Evolutionary conservation across 2,113 vertebrate species (phyloP).

Genomic region (Calonectris borealis): DNA sequence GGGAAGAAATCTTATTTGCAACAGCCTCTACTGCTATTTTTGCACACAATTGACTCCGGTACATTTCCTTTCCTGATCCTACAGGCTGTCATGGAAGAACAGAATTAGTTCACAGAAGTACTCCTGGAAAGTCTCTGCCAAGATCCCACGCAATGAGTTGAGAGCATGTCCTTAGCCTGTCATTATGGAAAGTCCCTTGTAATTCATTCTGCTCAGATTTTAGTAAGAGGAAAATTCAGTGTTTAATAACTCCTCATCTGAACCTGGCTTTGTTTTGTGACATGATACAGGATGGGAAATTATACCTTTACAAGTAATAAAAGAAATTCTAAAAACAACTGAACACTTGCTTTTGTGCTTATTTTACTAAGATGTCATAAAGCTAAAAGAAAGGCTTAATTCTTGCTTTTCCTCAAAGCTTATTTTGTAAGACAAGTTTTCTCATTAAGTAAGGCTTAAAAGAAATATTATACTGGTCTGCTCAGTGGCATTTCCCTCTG

Average conservation of each 20-base stretch:
- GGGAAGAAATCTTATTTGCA: background rate
- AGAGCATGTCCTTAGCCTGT: background rate
- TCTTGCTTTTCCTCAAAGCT: background rate
- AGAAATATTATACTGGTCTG: background rate
- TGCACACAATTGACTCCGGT: background rate
- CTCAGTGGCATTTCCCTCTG: background rate
- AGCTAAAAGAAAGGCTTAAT: background rate
- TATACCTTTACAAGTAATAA: background rate
- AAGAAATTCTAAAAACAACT: background rate
- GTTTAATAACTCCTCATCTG: background rate
- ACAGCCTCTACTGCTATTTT: background rate
- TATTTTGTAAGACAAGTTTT: background rate
- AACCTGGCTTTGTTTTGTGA: background rate
- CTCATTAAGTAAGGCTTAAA: background rate
- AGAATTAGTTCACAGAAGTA: background rate
- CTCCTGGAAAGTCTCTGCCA: background rate
- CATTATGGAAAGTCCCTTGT: background rate
- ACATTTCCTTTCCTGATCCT: background rate
- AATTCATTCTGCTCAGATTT: background rate
- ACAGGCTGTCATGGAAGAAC: background rate
- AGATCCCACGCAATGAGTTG: background rate
- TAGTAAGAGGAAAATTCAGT: background rate
- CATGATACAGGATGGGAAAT: background rate
- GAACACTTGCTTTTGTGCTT: background rate
- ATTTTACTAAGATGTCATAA: background rate